Percentiles rank a stretch among this genome's conserved stretches.
phyloP scores from a whole-genome alignment of 2,797 vertebrate species.

The Cuniculus paca region DNA sequence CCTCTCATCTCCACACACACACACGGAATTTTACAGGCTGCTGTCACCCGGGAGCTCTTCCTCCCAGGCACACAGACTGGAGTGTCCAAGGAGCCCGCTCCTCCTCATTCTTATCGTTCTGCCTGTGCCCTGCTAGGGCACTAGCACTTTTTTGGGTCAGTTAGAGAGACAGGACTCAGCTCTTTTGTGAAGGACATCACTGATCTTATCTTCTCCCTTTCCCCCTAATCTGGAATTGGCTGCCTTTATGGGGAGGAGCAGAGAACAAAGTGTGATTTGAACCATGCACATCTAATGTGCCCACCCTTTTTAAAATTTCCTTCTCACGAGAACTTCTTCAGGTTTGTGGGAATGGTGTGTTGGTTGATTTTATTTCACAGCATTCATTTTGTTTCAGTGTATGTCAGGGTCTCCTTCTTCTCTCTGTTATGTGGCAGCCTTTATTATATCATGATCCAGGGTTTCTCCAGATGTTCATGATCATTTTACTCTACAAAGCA shows the following conservation, averaged over 20 bases:
- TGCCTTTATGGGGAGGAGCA: background rate
- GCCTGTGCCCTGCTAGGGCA: background rate
- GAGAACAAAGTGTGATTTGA: constrained; percentile 52
- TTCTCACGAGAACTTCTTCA: background rate
- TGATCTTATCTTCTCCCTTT: constrained; percentile 47
- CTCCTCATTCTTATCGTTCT: background rate
- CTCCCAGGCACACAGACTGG: background rate
- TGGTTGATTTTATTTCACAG: background rate
- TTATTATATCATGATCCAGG: background rate
- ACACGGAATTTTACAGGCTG: background rate
- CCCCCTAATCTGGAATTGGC: constrained; percentile 38
- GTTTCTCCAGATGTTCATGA: background rate
- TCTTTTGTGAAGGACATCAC: background rate
- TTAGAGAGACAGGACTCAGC: background rate
- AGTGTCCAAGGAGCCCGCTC: background rate
- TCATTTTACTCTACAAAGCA: background rate
- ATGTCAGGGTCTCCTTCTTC: background rate
- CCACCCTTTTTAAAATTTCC: background rate
- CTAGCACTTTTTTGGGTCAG: background rate
- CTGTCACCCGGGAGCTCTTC: accelerated
- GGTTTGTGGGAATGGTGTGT: background rate
- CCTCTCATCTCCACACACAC: accelerated
- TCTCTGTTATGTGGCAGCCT: background rate
- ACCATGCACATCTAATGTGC: accelerated
- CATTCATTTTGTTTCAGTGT: accelerated